phyloP scores from a whole-genome alignment of 2,113 vertebrate species.

The western clawed frog (Xenopus tropicalis) region UCB_Xtro_10.0 CM004445.2:71119501-71120000 shows the following conservation, averaged over 20 bases:
- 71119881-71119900: slow-evolving; percentile 13
- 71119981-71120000: no score
- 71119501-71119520: no score
- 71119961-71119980: slow-evolving; percentile 27
- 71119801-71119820: slow-evolving; percentile 29
- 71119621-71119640: no score
- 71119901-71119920: background rate
- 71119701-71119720: no score
- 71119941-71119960: slow-evolving; percentile 5
- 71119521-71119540: no score
- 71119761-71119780: slow-evolving; percentile 35
- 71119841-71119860: slow-evolving; percentile 10
- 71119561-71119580: no score
- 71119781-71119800: slow-evolving; percentile 24
- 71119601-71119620: no score
- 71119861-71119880: slow-evolving; percentile 22
- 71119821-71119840: slow-evolving; percentile 36
- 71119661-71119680: no score
- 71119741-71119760: slow-evolving; percentile 25
- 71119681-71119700: no score
- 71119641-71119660: no score
- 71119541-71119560: no score
- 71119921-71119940: slow-evolving; percentile 18
- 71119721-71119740: slow-evolving; percentile 8
- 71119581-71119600: no score